Evolutionary conservation across 2,113 vertebrate species (phyloP), one percentile per base, ranked within the genome.

Genomic region (Cheirogaleus medius): DNA sequence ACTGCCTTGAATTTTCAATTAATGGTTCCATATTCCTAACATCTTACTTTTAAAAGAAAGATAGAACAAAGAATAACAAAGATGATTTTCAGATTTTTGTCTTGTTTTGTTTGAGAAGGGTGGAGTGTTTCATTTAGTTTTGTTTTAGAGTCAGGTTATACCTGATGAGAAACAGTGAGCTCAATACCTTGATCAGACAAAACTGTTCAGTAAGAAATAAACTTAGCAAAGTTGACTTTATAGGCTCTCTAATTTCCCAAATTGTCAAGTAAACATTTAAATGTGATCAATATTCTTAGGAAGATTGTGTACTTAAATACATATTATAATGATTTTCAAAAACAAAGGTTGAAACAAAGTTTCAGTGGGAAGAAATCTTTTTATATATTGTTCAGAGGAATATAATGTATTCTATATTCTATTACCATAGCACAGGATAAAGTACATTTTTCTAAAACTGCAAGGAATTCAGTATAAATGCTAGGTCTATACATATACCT

Each of bases 241-340:
- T 10, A 42, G 23, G n/a, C 1, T 6, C 42, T 95, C 90, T 80
- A 47, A 25, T 77, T 83, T 93, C 42, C 44, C 37, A 66, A 89
- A 66, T 12, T 73, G 49, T 94, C 95, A 92, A 96, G 77, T 66
- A 86, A 37, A 96, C 92, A 86, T 8, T 94, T 87, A 96, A 87
- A 42, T 83, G 17, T 37, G n/a, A 95, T 81, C 68, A 90, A 80
- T 32, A 85, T 13, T 86, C 44, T 87, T 14, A 90, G 52, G 60
- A 94, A 96, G 34, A 89, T 12, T 37, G 1, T 66, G 1, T 25
- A 60, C 47, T 84, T 96, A 64, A 82, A 80, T 42, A 87, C 21
- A 76, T 21, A 63, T 23, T 42, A 52, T 34, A 66, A n/a, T 87
- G 39, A 44, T 85, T 76, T 81, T 68, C 56, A 87, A 56, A 92